phyloP scores from a whole-genome alignment of 2,797 vertebrate species.

The Hippocampus kuda region DNA sequence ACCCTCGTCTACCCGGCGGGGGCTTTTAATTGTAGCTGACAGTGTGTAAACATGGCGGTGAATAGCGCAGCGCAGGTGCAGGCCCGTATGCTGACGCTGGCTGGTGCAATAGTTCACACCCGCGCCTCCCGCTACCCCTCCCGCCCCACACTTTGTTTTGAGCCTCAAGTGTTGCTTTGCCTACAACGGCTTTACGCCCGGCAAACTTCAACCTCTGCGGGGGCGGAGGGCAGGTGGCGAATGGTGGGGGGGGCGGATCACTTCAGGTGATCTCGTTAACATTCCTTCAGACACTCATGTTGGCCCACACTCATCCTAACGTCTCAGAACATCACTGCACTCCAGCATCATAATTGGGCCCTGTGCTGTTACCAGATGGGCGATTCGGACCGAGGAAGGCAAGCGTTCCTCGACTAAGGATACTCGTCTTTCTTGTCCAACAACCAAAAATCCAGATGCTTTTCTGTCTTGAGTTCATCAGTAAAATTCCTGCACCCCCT shows the following conservation, averaged over 20 bases:
- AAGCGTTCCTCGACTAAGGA: not conserved
- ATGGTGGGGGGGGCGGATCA: not conserved
- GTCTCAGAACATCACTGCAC: not conserved
- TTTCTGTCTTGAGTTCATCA: not conserved
- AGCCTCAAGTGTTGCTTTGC: conserved; percentile 5
- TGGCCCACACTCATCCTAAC: not conserved
- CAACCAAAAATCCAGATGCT: not conserved
- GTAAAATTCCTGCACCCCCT: not conserved
- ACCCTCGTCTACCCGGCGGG: conserved; percentile 46
- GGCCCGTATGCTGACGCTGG: conserved; percentile 68
- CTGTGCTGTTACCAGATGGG: not conserved
- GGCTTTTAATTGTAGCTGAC: conserved; percentile 96
- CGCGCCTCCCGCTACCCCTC: conserved; percentile 14
- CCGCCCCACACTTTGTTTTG: not conserved
- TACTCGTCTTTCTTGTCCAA: not conserved
- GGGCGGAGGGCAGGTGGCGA: not conserved
- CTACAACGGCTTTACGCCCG: conserved; percentile 1
- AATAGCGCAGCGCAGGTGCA: conserved; percentile 94
- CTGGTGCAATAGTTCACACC: conserved; percentile 74
- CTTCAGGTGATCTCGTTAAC: conserved; percentile 9
- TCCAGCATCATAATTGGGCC: not conserved
- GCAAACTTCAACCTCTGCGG: not conserved
- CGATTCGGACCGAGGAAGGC: not conserved
- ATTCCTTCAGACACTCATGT: conserved; percentile 3
- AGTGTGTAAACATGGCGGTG: conserved; percentile 96